A percentile compares a stretch with the other conserved stretches of the same genome.
phyloP scores from a whole-genome alignment of 2,113 vertebrate species.

The Hiodon alosoides region DNA sequence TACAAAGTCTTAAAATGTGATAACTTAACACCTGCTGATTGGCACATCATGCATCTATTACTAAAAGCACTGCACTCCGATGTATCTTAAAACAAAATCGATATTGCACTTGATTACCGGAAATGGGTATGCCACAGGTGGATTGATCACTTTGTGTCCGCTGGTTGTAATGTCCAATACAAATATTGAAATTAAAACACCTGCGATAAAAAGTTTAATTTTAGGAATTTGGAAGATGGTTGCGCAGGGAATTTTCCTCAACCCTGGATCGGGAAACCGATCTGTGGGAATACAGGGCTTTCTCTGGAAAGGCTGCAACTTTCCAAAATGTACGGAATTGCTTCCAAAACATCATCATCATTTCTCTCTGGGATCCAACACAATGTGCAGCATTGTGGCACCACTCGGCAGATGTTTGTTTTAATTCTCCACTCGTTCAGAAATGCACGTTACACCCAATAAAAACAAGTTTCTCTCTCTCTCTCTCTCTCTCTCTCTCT shows the following conservation, averaged over 20 bases:
- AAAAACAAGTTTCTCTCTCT: slow-evolving; percentile 57
- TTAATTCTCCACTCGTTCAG: slow-evolving; percentile 64
- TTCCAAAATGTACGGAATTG: slow-evolving; percentile 23
- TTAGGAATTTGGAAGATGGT: not conserved
- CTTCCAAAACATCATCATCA: slow-evolving; percentile 59
- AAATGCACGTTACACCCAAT: slow-evolving; percentile 63
- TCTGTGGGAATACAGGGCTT: slow-evolving; percentile 25
- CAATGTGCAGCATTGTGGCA: slow-evolving; percentile 63
- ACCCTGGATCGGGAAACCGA: slow-evolving; percentile 11
- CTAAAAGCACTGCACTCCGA: too few relatives aligned
- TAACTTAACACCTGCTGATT: too few relatives aligned
- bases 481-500: slow-evolving; percentile 49
- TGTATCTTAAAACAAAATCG: too few relatives aligned
- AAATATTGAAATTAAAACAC: not conserved
- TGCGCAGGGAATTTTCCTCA: not conserved
- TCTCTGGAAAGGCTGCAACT: slow-evolving; percentile 18
- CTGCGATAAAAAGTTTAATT: not conserved
- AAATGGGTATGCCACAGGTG: too few relatives aligned
- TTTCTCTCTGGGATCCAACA: slow-evolving; percentile 60
- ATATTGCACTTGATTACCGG: too few relatives aligned
- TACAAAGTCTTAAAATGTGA: too few relatives aligned
- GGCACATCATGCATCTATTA: too few relatives aligned
- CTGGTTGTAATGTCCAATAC: not conserved
- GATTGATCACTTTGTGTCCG: too few relatives aligned
- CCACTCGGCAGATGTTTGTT: slow-evolving; percentile 70